These are phyloP conservation scores for Oxytorus armatus DNA, from an alignment of 2,888 invertebrate species.

Conservation along the genomic window DNA sequence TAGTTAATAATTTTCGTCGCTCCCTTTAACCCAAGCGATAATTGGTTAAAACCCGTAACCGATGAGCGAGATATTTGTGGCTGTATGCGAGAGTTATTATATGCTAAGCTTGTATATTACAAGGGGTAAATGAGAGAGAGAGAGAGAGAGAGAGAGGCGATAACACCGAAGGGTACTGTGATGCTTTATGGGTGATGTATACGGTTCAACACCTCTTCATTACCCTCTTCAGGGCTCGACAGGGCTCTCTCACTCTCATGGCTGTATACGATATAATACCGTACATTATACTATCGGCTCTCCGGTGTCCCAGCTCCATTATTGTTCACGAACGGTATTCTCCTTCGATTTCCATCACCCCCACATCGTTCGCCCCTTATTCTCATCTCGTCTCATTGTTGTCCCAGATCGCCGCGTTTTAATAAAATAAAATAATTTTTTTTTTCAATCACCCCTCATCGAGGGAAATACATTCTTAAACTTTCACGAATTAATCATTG, in stretches of 20 bases:
- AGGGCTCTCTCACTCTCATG: conserved; percentile 47
- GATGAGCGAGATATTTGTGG: conserved; percentile 77
- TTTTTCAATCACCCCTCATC: too few relatives aligned
- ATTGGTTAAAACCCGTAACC: conserved; percentile 84
- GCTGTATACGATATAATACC: conserved; percentile 32
- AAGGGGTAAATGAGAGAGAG: conserved; percentile 70
- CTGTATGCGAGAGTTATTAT: conserved; percentile 80
- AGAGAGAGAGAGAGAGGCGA: conserved; percentile 67
- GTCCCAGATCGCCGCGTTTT: conserved; percentile 4
- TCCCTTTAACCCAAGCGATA: conserved; percentile 67
- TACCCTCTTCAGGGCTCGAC: conserved; percentile 78
- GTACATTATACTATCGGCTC: conserved; percentile 60
- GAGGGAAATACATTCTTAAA: conserved; percentile 3
- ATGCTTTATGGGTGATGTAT: conserved; percentile 77
- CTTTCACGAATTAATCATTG: not conserved
- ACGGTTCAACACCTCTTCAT: conserved; percentile 84
- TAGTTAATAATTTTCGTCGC: conserved; percentile 41
- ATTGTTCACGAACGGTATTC: conserved; percentile 64
- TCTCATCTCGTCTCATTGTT: conserved; percentile 47
- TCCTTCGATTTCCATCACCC: conserved; percentile 44
- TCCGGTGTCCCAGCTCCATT: conserved; percentile 63
- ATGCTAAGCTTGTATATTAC: conserved; percentile 72
- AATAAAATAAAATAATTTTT: conserved; percentile 6
- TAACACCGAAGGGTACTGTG: conserved; percentile 73
- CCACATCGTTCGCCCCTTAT: conserved; percentile 23